Conservation (phyloP, 1,140 invertebrate genomes). For the Ephestia elutella region DNA sequence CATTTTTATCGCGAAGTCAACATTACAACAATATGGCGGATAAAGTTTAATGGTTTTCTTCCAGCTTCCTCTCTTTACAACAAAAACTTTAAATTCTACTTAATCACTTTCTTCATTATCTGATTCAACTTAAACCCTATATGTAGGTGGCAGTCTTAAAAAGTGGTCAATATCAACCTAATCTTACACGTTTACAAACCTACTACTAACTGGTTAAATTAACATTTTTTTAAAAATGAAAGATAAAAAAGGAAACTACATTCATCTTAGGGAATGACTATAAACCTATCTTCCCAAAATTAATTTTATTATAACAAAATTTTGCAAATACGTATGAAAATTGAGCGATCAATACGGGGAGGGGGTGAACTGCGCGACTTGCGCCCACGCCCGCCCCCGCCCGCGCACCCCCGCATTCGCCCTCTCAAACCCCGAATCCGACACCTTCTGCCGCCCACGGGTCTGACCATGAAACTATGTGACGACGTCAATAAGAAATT, state of each 20-base stretch:
- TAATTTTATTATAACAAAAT: constrained; percentile 47
- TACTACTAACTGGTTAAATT: too few species aligned
- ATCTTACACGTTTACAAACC: too few species aligned
- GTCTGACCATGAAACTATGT: constrained; percentile 36
- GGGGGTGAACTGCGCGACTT: constrained; percentile 39
- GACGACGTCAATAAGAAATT: constrained; percentile 29
- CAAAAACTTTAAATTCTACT: too few species aligned
- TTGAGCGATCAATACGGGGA: constrained; percentile 62
- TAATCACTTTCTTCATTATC: too few species aligned
- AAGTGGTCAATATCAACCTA: too few species aligned
- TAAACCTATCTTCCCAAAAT: background rate
- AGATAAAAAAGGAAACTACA: too few species aligned
- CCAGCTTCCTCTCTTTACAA: too few species aligned
- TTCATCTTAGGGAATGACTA: background rate
- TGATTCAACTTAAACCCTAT: too few species aligned
- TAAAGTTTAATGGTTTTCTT: too few species aligned
- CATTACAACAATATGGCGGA: background rate
- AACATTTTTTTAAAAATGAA: too few species aligned
- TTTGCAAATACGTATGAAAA: constrained; percentile 55
- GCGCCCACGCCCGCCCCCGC: constrained; percentile 48
- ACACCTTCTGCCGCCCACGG: constrained; percentile 50
- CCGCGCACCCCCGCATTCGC: constrained; percentile 17
- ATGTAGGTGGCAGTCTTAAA: too few species aligned
- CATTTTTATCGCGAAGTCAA: background rate
- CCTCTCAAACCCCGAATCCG: constrained; percentile 30